Base-by-base conservation (phyloP, 1,140 invertebrate species). In the Cyphomyrmex costatus region DNA sequence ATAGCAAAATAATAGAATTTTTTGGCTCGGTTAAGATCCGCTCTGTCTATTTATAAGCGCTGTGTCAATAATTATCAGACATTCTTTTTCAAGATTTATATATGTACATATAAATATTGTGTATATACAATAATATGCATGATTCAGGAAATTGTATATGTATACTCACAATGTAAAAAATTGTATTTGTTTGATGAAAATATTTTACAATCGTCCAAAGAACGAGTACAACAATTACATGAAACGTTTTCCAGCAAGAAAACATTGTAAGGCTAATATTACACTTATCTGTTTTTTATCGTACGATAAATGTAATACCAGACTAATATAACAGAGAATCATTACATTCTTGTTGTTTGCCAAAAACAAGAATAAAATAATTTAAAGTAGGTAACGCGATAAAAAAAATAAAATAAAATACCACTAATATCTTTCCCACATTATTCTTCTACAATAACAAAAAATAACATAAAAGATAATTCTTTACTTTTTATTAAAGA, bases 401-500 rank as follows among this genome's bases (percentile, higher is more conserved):
- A 14, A 71, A 58, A 58, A 80, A 27, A 80, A 80, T 36, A 79
- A 65, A 24, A 42, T 42, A 27, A 77, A 78, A 63, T 60, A 21
- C 10, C 7, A 16, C 3, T 46, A 53, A 66, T 66, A n/a, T 16
- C n/a, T 63, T 63, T 46, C 30, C 16, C 27, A 46, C 5, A 77
- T 42, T 70, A 80, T 56, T 70, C 14, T 1, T 65, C 42, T 65
- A 49, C 8, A 19, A 5, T 36, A 1, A 68, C 16, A 49, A 51
- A 49, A 65, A 68, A 53, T 51, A 42, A 42, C 2, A 42, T 42
- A 42, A 42, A 42, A 42, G 10, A 42, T 42, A 42, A 42, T 42
- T 42, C 36, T 42, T 42, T 42, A 42, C 36, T 46, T 24, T 66
- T 33, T 5, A 19, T 51, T 33, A 68, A 66, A 4, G 14, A 79